Conservation (phyloP, 2,797 vertebrate genomes). For the Valencia hispanica region DNA sequence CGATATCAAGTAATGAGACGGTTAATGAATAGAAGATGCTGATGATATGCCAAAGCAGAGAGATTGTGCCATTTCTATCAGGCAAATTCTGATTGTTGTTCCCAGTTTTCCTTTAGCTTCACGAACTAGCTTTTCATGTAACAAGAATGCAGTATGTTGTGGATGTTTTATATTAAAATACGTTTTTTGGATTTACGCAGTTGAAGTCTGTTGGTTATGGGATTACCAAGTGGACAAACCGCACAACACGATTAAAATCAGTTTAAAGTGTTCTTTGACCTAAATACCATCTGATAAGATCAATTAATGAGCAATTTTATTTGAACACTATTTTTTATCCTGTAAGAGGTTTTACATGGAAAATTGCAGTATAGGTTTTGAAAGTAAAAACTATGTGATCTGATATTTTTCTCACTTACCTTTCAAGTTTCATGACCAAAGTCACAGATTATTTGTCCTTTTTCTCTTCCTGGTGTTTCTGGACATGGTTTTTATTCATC, state of each 20-base stretch:
- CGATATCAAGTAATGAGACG: no score
- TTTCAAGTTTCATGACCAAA: slow-evolving; percentile 1
- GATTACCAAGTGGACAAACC: neutral
- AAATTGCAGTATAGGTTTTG: neutral
- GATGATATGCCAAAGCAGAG: no score
- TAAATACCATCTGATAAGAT: neutral
- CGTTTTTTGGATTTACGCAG: neutral
- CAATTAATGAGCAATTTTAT: neutral
- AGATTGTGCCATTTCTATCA: no score
- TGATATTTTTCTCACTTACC: neutral
- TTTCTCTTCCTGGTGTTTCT: slow-evolving; percentile 46
- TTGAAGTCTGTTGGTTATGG: neutral
- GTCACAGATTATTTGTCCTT: neutral
- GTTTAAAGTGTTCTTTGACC: neutral
- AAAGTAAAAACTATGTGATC: neutral
- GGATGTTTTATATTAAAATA: neutral
- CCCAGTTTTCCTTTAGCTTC: neutral
- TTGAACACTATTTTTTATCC: neutral
- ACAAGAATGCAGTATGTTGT: neutral
- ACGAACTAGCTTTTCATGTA: neutral
- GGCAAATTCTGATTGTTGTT: neutral
- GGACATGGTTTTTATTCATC: slow-evolving; percentile 28
- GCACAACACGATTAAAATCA: neutral
- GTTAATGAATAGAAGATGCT: neutral
- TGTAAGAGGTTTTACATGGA: neutral